These are phyloP conservation scores for Acromyrmex heyeri DNA, from an alignment of 1,140 invertebrate genomes.

Conservation along the genomic window DNA sequence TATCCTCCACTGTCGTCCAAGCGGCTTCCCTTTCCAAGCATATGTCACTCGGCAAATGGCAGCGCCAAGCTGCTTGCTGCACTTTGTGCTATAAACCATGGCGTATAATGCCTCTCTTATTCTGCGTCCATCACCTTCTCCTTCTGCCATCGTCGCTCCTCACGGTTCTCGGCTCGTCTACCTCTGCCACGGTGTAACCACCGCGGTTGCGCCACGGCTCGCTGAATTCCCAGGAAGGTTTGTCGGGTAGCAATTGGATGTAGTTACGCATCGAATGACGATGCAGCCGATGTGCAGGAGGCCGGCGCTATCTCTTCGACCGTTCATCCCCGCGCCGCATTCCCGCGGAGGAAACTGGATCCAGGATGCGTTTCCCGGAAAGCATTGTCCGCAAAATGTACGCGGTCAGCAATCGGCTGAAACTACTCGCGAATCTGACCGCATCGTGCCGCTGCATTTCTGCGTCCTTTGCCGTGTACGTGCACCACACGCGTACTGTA, in stretches of 20 bases:
- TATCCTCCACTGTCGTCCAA: slow-evolving; percentile 35
- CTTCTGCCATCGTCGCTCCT: slow-evolving; percentile 16
- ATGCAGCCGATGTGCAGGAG: slow-evolving; percentile 65
- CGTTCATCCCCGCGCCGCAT: slow-evolving; percentile 27
- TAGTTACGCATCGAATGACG: slow-evolving; percentile 82
- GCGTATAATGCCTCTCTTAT: slow-evolving; percentile 74
- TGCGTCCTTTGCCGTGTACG: slow-evolving; percentile 34
- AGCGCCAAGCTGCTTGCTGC: slow-evolving; percentile 56
- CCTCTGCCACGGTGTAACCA: slow-evolving; percentile 60
- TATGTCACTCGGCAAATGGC: slow-evolving; percentile 73
- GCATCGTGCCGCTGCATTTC: slow-evolving; percentile 47
- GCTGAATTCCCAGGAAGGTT: slow-evolving; percentile 78
- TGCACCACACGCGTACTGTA: background rate
- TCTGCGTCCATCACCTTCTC: slow-evolving; percentile 37
- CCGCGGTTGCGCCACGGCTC: slow-evolving; percentile 57
- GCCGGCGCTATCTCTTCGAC: slow-evolving; percentile 33
- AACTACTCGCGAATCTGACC: slow-evolving; percentile 58
- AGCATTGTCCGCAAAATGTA: slow-evolving; percentile 80
- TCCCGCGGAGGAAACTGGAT: slow-evolving; percentile 77
- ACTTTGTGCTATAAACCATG: slow-evolving; percentile 78
- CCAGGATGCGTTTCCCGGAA: slow-evolving; percentile 79
- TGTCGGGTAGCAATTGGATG: slow-evolving; percentile 80
- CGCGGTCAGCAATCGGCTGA: slow-evolving; percentile 75
- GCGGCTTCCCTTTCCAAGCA: slow-evolving; percentile 40
- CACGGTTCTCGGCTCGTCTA: slow-evolving; percentile 12